Percentiles rank a stretch among this genome's conserved stretches.
Evolutionary conservation across 2,888 invertebrate species (phyloP).

Genomic region (Drosophila mimetica): DNA sequence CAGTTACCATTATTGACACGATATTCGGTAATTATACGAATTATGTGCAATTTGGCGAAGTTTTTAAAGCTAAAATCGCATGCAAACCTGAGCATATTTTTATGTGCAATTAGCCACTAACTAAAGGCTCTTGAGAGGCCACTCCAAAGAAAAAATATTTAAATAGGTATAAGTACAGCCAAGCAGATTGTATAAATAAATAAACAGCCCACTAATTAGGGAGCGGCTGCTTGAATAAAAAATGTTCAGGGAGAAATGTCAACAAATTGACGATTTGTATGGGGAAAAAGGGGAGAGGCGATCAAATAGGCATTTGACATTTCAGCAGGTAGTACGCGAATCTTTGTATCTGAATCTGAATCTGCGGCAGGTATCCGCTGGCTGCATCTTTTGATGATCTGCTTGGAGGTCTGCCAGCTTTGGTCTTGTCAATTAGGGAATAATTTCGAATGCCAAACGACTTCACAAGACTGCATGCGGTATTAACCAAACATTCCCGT

Average conservation of each 20-base stretch:
- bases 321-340: slow-evolving; percentile 54
- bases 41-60: slow-evolving; percentile 23
- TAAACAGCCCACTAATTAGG: slow-evolving; percentile 69
- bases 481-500: slow-evolving; percentile 49
- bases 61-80: slow-evolving; percentile 16
- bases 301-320: slow-evolving; percentile 78
- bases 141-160: slow-evolving; percentile 5
- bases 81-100: slow-evolving; percentile 20
- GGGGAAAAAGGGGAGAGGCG: slow-evolving; percentile 11
- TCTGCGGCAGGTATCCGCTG: slow-evolving; percentile 25
- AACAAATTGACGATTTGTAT: slow-evolving; percentile 71
- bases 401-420: slow-evolving; percentile 74
- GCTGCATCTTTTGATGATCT: slow-evolving; percentile 74
- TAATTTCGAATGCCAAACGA: slow-evolving; percentile 48
- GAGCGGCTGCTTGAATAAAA: slow-evolving; percentile 47
- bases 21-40: slow-evolving; percentile 27
- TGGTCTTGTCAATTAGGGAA: slow-evolving; percentile 76
- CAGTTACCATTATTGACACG: slow-evolving; percentile 26
- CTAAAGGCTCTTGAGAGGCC: not conserved
- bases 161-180: slow-evolving; percentile 12
- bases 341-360: slow-evolving; percentile 25
- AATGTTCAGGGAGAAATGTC: slow-evolving; percentile 48
- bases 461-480: slow-evolving; percentile 75
- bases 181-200: slow-evolving; percentile 27
- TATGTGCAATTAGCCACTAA: slow-evolving; percentile 18